phyloP scores from a whole-genome alignment of 2,888 invertebrate genomes.

The Calliopum simillimum region DNA sequence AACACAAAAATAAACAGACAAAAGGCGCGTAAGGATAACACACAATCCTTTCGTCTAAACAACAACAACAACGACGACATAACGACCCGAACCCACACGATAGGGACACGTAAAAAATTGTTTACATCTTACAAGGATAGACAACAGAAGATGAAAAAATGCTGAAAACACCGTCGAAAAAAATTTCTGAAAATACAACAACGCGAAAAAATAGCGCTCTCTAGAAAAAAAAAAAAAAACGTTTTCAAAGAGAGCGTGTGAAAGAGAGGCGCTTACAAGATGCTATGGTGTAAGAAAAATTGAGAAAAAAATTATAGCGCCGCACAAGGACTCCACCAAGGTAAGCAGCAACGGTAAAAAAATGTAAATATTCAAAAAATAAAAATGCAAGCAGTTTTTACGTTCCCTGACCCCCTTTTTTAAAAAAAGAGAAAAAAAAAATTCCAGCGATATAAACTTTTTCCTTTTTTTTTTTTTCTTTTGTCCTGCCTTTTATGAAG shows the following conservation, averaged over 20 bases:
- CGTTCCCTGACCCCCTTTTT: not conserved
- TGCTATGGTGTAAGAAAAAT: not conserved
- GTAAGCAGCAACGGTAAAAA: conserved; percentile 9
- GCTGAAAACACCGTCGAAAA: not conserved
- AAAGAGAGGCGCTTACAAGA: not conserved
- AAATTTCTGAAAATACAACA: not conserved
- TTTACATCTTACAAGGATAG: conserved; percentile 55
- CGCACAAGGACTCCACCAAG: not conserved
- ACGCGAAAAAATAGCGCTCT: not conserved
- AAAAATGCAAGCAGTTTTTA: too few species aligned
- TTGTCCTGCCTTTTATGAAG: conserved; percentile 11
- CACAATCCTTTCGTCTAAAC: conserved; percentile 35
- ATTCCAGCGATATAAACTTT: not conserved
- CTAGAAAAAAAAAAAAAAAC: conserved; percentile 5
- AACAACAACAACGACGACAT: conserved; percentile 19
- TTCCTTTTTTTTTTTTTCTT: not conserved
- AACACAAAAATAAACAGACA: conserved; percentile 27
- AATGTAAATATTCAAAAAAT: conserved; percentile 46
- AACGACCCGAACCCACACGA: conserved; percentile 40
- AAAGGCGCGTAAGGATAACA: conserved; percentile 9
- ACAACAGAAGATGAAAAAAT: conserved; percentile 1
- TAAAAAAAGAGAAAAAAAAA: not conserved
- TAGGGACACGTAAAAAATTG: conserved; percentile 55
- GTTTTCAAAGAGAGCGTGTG: not conserved
- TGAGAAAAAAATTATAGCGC: not conserved